Base-by-base conservation (phyloP, 2,113 vertebrate genomes). In the Tangachromis dhanisi region DNA sequence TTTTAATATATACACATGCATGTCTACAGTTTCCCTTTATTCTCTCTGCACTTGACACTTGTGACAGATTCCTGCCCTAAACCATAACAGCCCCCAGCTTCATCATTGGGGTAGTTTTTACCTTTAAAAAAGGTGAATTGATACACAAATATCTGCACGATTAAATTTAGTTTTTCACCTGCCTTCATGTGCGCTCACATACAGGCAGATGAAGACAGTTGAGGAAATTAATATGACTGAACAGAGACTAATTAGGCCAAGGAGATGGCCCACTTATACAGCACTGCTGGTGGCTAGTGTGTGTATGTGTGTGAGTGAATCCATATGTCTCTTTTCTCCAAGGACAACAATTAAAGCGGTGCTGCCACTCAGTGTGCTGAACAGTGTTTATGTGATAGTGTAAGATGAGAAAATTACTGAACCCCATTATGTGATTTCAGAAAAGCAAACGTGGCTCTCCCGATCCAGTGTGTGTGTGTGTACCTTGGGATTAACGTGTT, bases 401-500 rank as follows among this genome's bases (percentile, higher is more conserved):
- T 42, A 38, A 54, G 45, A 80, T 45, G 17, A 51, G 29, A 83
- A 61, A 47, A 82, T 10, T 2, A 61, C 21, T 19, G 33, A 82
- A 66, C 35, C n/a, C 73, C 17, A 33, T 78, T 51, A 78, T 78
- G 26, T 33, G 24, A 78, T 31, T 78, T 31, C 26, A 51, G 47
- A 78, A 51, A 51, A 51, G 16, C 71, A 31, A 78, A 42, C 13
- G 3, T 45, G 21, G 21, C 40, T 73, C 40, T 73, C 13, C n/a
- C 2, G 40, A 2, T 45, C 21, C 8, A 17, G 21, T 45, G 16
- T 78, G 66, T 59, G 66, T 59, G 71, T 63, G 76, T 26, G 29
- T 87, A 99, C 98, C 97, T 98, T 97, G 51, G 96, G 95, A 92
- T 97, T 96, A 47, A 98, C 13, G 0, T 95, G 93, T 47, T 92